Evolutionary conservation across 2,797 vertebrate genomes (phyloP).

Genomic region (Gymnoscopelus microlampas): DNA sequence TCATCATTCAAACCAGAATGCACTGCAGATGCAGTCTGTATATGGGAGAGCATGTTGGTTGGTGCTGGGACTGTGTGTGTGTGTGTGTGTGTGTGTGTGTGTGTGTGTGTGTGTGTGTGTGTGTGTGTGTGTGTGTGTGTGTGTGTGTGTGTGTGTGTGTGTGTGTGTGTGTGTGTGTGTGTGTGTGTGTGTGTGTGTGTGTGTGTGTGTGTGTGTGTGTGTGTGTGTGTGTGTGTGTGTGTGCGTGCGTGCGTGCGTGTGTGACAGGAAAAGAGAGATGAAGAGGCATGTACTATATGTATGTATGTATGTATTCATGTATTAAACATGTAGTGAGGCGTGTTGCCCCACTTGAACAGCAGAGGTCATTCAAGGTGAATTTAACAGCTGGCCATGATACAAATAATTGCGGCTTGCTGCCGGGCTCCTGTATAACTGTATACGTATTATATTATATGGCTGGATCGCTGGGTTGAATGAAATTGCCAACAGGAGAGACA

Average conservation of each 20-base stretch:
- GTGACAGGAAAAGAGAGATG: too few relatives aligned
- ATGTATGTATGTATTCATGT: conserved; percentile 37
- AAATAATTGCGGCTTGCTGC: conserved; percentile 52
- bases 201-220: not conserved
- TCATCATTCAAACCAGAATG: conserved; percentile 55
- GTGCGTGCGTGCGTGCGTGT: too few relatives aligned
- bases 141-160: not conserved
- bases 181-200: conserved; percentile 33
- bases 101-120: conserved; percentile 14
- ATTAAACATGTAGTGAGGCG: conserved; percentile 50
- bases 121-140: too few relatives aligned
- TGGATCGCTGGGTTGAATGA: conserved; percentile 53
- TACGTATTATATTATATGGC: conserved; percentile 49
- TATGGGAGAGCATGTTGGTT: conserved; percentile 52
- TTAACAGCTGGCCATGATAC: conserved; percentile 55
- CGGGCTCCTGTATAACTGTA: conserved; percentile 20
- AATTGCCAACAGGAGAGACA: conserved; percentile 60
- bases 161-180: not conserved
- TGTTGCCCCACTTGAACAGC: conserved; percentile 46
- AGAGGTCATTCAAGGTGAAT: conserved; percentile 71
- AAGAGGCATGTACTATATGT: not conserved
- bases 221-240: conserved; percentile 4
- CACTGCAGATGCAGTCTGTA: conserved; percentile 39
- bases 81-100: conserved; percentile 5
- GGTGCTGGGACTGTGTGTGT: conserved; percentile 40